Percentiles rank a stretch among this genome's conserved stretches.
phyloP scores from a whole-genome alignment of 2,113 vertebrate species.

The Gambusia holbrooki region DNA sequence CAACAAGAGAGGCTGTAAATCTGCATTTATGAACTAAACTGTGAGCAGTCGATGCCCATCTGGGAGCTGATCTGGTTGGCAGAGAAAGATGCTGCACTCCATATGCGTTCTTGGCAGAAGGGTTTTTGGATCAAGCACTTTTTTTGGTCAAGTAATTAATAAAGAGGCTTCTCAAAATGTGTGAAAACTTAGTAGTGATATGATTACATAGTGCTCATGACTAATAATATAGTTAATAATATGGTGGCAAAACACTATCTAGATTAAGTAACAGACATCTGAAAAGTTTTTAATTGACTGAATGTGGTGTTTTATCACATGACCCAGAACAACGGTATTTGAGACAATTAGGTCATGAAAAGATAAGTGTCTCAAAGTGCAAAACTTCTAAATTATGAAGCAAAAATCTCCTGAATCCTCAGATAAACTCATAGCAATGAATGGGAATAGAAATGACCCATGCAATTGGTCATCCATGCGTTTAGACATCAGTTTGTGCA shows the following conservation, averaged over 20 bases:
- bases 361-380: not conserved
- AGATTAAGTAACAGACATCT: not conserved
- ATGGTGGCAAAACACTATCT: not conserved
- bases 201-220: slow-evolving; percentile 25
- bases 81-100: slow-evolving; percentile 40
- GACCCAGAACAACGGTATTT: no score
- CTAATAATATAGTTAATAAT: slow-evolving; percentile 10
- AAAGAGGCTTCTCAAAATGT: slow-evolving; percentile 39
- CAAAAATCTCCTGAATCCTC: not conserved
- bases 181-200: slow-evolving; percentile 28
- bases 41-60: slow-evolving; percentile 39
- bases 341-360: not conserved
- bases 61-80: slow-evolving; percentile 62
- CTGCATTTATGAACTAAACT: slow-evolving; percentile 32
- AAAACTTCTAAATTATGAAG: not conserved
- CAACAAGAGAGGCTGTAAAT: slow-evolving; percentile 38
- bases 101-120: slow-evolving; percentile 43
- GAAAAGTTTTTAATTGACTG: not conserved
- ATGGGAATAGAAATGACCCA: not conserved
- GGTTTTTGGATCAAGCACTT: slow-evolving; percentile 26
- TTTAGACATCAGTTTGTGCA: slow-evolving; percentile 22
- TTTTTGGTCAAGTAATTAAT: slow-evolving; percentile 40
- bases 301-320: not conserved
- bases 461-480: not conserved
- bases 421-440: slow-evolving; percentile 2